Conservation (phyloP, 1,140 invertebrate species). For the Euwallacea fornicatus region DNA sequence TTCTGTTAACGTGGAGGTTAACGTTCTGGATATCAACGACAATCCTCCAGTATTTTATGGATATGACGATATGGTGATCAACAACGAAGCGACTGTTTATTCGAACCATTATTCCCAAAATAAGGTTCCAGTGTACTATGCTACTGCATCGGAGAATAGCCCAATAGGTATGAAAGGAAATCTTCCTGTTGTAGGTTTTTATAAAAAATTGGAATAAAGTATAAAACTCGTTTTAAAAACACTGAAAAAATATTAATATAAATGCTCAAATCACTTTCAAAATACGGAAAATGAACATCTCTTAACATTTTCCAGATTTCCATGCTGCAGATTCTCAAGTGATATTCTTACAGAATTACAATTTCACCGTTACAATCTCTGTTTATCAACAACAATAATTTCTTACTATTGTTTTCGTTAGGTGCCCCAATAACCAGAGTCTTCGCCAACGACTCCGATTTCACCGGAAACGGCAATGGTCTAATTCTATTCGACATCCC, state of each 20-base stretch:
- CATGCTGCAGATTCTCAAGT: too few species aligned
- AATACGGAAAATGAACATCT: too few species aligned
- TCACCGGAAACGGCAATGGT: conserved; percentile 79
- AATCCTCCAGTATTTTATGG: conserved; percentile 73
- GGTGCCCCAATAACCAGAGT: conserved; percentile 68
- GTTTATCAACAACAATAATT: not conserved
- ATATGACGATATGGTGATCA: conserved; percentile 63
- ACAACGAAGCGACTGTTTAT: conserved; percentile 55
- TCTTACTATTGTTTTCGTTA: conserved; percentile 7
- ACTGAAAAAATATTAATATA: too few species aligned
- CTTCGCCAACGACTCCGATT: conserved; percentile 83
- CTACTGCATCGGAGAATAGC: conserved; percentile 68
- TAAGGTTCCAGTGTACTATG: conserved; percentile 68
- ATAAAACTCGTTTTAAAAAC: too few species aligned
- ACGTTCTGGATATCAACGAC: conserved; percentile 80
- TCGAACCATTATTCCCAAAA: conserved; percentile 58
- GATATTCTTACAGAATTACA: too few species aligned
- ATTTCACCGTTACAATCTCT: not conserved
- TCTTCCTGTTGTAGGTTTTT: too few species aligned
- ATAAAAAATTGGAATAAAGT: too few species aligned
- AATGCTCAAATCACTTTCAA: too few species aligned
- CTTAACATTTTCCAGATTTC: too few species aligned
- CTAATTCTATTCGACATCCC: conserved; percentile 73
- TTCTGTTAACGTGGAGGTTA: conserved; percentile 75
- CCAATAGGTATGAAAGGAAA: conserved; percentile 57